Conservation (phyloP, 2,888 invertebrate genomes). For the Epinotia bilunana region DNA sequence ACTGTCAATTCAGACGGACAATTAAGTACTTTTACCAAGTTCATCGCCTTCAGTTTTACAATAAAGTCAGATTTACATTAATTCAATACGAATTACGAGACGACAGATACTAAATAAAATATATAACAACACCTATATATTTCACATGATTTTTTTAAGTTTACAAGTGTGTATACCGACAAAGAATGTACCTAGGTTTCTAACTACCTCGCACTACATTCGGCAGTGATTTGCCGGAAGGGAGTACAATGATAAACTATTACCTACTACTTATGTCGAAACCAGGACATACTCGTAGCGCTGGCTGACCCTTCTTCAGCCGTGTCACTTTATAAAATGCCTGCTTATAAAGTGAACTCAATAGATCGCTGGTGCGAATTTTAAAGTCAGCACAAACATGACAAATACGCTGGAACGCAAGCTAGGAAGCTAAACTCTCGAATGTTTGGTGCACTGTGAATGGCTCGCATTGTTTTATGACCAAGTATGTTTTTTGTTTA, state of each 20-base stretch:
- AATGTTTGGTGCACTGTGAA: slow-evolving; percentile 16
- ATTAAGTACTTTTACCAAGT: background rate
- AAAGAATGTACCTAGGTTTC: slow-evolving; percentile 14
- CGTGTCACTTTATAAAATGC: slow-evolving; percentile 34
- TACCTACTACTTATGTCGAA: slow-evolving; percentile 51
- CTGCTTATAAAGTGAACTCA: slow-evolving; percentile 21
- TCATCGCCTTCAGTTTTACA: background rate
- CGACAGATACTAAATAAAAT: background rate
- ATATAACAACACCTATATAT: background rate
- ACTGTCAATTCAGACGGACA: slow-evolving; percentile 1
- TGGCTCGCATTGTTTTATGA: slow-evolving; percentile 13
- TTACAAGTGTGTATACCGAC: background rate
- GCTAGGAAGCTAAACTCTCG: slow-evolving; percentile 16
- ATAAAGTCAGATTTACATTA: slow-evolving; percentile 1
- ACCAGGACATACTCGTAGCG: slow-evolving; percentile 50
- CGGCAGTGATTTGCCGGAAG: slow-evolving; percentile 48
- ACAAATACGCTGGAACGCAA: slow-evolving; percentile 9
- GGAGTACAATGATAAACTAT: slow-evolving; percentile 56
- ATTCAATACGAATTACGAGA: slow-evolving; percentile 1
- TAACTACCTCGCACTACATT: slow-evolving; percentile 18
- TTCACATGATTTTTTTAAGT: background rate
- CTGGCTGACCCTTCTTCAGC: slow-evolving; percentile 30
- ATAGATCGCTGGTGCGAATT: slow-evolving; percentile 22
- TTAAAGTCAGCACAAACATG: slow-evolving; percentile 21
- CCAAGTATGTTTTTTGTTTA: slow-evolving; percentile 48